Evolutionary conservation across 2,797 vertebrate genomes (phyloP).

Genomic region (Poeciliopsis infans): DNA sequence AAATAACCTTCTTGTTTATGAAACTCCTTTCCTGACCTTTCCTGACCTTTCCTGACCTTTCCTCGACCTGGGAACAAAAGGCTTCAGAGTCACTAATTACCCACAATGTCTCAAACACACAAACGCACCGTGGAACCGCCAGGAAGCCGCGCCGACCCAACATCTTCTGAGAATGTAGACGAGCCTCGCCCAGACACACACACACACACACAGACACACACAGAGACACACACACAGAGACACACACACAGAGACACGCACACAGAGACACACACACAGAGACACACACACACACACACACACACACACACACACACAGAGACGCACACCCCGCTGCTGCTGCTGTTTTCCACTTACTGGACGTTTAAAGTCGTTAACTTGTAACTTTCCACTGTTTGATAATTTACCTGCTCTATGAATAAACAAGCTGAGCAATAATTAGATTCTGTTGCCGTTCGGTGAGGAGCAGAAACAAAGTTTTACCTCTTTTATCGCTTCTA

Average conservation of each 20-base stretch:
- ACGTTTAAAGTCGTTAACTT: conserved; percentile 19
- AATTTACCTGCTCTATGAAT: conserved; percentile 14
- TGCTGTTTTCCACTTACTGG: neutral
- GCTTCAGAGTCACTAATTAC: neutral
- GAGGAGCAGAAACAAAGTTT: neutral
- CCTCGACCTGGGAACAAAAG: neutral
- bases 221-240: too few relatives aligned
- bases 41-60: too few relatives aligned
- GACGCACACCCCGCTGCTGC: neutral
- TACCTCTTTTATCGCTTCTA: neutral
- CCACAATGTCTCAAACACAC: neutral
- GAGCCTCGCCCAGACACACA: neutral
- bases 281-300: too few relatives aligned
- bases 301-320: too few relatives aligned
- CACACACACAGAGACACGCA: too few relatives aligned
- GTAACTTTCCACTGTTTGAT: conserved; percentile 11
- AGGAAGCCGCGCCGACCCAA: conserved; percentile 1
- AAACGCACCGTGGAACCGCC: neutral
- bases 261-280: too few relatives aligned
- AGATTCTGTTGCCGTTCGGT: neutral
- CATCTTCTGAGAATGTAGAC: conserved; percentile 9
- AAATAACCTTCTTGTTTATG: neutral
- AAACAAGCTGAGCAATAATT: neutral
- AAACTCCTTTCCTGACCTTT: neutral
- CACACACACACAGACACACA: neutral